Conservation (phyloP, 2,113 vertebrate genomes). For the Pycnonotus jocosus region DNA sequence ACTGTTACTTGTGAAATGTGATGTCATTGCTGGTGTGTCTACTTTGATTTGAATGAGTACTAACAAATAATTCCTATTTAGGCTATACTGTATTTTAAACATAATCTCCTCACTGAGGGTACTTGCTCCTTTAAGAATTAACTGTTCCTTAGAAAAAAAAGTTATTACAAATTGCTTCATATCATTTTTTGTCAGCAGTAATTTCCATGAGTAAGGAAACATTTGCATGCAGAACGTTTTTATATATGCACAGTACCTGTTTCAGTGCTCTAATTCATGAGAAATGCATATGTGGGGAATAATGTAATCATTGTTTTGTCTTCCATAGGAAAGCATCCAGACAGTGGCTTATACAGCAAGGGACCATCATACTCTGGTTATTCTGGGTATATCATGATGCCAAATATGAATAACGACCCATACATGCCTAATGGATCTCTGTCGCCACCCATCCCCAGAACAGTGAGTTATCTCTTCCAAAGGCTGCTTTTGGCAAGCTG, state of each 20-base stretch:
- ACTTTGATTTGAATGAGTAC: neutral
- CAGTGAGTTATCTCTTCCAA: constrained; percentile 82
- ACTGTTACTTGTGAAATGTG: neutral
- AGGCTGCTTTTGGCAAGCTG: neutral
- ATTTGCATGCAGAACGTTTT: neutral
- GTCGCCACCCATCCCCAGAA: constrained; percentile 95
- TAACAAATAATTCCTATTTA: neutral
- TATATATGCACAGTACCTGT: neutral
- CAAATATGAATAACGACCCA: constrained; percentile 93
- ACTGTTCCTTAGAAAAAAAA: neutral
- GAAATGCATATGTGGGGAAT: neutral
- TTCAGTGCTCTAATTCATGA: neutral
- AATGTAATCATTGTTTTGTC: constrained; percentile 18
- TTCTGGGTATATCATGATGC: constrained; percentile 99
- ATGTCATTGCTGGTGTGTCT: neutral
- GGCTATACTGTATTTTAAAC: neutral
- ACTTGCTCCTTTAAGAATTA: neutral
- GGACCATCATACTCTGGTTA: constrained; percentile 88
- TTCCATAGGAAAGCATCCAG: constrained; percentile 86
- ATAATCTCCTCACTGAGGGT: neutral
- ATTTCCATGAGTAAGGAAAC: neutral
- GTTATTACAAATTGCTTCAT: neutral
- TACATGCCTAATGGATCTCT: constrained; percentile 98
- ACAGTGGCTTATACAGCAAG: constrained; percentile 88
- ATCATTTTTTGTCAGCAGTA: neutral